Base-by-base conservation (phyloP, 2,113 vertebrate genomes). In the Phasianus colchicus region DNA sequence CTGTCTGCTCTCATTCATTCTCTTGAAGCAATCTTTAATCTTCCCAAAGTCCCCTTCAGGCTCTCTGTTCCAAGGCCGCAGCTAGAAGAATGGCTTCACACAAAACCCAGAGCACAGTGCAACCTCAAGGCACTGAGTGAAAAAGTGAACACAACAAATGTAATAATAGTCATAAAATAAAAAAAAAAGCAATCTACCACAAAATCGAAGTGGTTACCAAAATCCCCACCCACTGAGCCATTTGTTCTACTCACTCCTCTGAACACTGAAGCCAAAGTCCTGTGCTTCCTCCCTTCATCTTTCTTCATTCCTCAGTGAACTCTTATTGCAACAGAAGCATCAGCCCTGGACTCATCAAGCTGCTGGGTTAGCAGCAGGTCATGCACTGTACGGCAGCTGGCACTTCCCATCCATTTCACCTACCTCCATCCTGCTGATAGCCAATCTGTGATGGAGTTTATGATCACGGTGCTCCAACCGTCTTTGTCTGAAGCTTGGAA, bases 1-100 rank as follows among this genome's bases (percentile, higher is more conserved):
- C 83, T 96, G 89, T 17, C 92, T 79, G 67, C 84, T 96, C 91
- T 84, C 43, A 79, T 79, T 69, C 82, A 15, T 77, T 86, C 81
- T 93, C 84, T 84, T 64, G 69, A 64, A 93, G 63, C 42, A 86
- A 42, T 72, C 75, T 93, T 83, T 87, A 82, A 91, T 82, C 83
- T 88, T 88, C 65, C 58, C 81, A 89, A 19, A 0, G 0, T 42
- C 85, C 32, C 81, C 86, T 92, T 86, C 71, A 81, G 93, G 86
- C 75, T 83, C 42, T 76, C 63, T 50, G n/a, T 88, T 83, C 65
- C 57, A 65, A 74, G 74, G 70, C 67, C 2, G 1, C 38, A 87
- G 34, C 50, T 57, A 90, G 42, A 83, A 66, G 36, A 89, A 95
- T 1, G 19, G 45, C 72, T 88, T 89, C 64, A 64, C 57, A 25